Evolutionary conservation across 2,888 invertebrate genomes (phyloP), one percentile per base, ranked within the genome.

Genomic region (Euplexia lucipara): DNA sequence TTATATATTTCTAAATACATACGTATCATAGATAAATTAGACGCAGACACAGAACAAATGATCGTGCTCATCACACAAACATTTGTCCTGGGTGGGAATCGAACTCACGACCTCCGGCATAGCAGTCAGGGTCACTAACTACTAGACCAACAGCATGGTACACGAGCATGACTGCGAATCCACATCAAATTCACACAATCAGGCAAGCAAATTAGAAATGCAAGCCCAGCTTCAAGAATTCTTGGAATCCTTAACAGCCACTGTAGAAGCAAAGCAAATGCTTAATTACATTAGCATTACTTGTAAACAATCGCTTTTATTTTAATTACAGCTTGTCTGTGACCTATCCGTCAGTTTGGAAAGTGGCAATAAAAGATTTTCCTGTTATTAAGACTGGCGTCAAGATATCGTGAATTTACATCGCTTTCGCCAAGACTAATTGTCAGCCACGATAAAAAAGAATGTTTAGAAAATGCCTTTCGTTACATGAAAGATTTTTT

Each of bases 341-440:
- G 66, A 78, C 57, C 30, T 54, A 54, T 41, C 39, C 32, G 44
- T 2, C n/a, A 16, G 34, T 54, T 72, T 73, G 48, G 73, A 74
- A 74, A 74, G 73, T 59, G 22, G 39, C 20, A 37, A 30, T 35
- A 51, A 20, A 30, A 53, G 18, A n/a, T 59, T 57, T 74, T 56
- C 42, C 22, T 42, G 66, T 42, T 58, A 30, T 41, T 54, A 51
- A 60, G 42, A 61, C 22, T 35, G 30, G 77, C 71, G 41, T 54
- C 54, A 22, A 70, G 42, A 53, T 32, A 42, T 45, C 34, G 5
- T 39, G 14, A 8, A 66, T 73, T 78, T 44, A 44, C 54, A 52
- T 58, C 79, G 75, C 73, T 74, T 78, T 74, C 75, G 51, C 73
- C 39, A 22, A 30, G 32, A 57, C 62, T 63, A 75, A 75, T 68